Conservation (phyloP, 2,888 invertebrate genomes). For the Sturmia bella region DNA sequence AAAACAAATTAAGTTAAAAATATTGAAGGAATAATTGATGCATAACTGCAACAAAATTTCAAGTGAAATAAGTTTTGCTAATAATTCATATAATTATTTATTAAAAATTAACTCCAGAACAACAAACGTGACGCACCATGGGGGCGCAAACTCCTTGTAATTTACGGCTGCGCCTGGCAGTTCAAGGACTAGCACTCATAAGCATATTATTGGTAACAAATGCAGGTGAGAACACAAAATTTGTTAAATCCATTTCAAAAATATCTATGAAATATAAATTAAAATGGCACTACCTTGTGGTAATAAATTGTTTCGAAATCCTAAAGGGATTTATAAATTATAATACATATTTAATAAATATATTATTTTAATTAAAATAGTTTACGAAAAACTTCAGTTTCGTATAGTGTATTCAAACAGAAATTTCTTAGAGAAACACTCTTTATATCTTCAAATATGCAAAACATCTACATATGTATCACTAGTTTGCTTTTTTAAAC, state of each 20-base stretch:
- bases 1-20: slow-evolving; percentile 14
- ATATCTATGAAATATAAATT: not conserved
- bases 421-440: too few relatives aligned
- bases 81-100: slow-evolving; percentile 21
- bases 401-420: too few relatives aligned
- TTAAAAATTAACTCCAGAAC: slow-evolving; percentile 27
- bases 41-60: not conserved
- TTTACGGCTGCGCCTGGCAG: slow-evolving; percentile 19
- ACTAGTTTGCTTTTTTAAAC: too few relatives aligned
- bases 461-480: too few relatives aligned
- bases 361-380: not conserved
- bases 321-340: too few relatives aligned
- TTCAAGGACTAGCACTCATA: slow-evolving; percentile 49
- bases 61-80: not conserved
- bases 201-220: slow-evolving; percentile 53
- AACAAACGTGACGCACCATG: slow-evolving; percentile 59
- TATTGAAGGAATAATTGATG: not conserved
- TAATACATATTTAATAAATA: too few relatives aligned
- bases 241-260: not conserved
- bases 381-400: too few relatives aligned
- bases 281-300: slow-evolving; percentile 24
- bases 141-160: slow-evolving; percentile 49
- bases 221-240: slow-evolving; percentile 61
- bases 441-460: too few relatives aligned
- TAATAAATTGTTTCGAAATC: not conserved